Percentiles rank a stretch among this genome's conserved stretches.
These are phyloP conservation scores for Phrynocephalus guinanensis DNA, from an alignment of 2,797 vertebrate species.

Conservation along the genomic window DNA sequence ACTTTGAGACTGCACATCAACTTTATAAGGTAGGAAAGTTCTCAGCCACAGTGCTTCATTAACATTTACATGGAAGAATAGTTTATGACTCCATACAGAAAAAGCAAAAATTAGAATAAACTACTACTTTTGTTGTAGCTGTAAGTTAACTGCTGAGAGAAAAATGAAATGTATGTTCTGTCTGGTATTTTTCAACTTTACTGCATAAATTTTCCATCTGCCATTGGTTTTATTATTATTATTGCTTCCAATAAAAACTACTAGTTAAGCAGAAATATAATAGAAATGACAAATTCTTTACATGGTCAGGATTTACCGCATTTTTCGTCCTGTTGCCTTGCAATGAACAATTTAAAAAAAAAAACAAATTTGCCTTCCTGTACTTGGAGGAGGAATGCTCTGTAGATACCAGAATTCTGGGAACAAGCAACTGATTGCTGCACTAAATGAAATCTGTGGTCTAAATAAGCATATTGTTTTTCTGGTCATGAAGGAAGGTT, in stretches of 20 bases:
- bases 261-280: background rate
- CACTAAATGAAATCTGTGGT: constrained; percentile 18
- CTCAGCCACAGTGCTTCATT: background rate
- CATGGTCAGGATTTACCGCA: background rate
- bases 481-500: constrained; percentile 31
- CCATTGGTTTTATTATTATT: background rate
- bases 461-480: constrained; percentile 46
- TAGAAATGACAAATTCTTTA: background rate
- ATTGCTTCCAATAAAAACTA: fast-evolving
- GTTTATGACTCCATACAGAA: background rate
- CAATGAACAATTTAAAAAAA: background rate
- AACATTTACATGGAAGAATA: background rate
- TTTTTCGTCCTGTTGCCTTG: background rate
- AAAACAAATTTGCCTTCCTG: background rate
- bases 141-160: background rate
- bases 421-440: constrained; percentile 5
- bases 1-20: too few relatives aligned
- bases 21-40: background rate
- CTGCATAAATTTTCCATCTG: background rate
- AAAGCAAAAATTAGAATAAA: background rate
- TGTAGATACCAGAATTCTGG: background rate
- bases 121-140: background rate
- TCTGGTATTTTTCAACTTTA: background rate
- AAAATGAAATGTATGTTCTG: background rate
- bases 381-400: background rate